Percentiles rank a stretch among this genome's conserved stretches.
Conservation (phyloP, 2,888 invertebrate species). For the Cataglyphis altisquamis region DNA sequence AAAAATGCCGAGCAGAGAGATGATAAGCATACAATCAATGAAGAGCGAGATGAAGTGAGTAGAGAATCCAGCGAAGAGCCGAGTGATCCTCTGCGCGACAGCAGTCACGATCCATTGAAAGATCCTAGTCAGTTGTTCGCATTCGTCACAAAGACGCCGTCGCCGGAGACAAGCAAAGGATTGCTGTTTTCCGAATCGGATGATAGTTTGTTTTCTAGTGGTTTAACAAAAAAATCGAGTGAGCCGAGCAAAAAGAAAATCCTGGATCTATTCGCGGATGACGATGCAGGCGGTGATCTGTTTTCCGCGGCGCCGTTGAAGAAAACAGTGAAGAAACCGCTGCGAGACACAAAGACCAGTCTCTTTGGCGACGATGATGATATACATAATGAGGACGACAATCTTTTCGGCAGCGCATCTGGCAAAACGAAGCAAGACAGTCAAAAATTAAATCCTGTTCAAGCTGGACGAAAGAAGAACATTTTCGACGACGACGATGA, state of each 20-base stretch:
- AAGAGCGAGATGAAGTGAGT: not conserved
- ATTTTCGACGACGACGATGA: conserved; percentile 73
- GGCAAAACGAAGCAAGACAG: conserved; percentile 65
- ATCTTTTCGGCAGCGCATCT: conserved; percentile 74
- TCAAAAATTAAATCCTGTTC: conserved; percentile 55
- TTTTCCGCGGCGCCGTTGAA: conserved; percentile 76
- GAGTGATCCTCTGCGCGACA: conserved; percentile 81
- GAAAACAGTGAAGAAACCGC: conserved; percentile 75
- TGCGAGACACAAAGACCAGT: conserved; percentile 76
- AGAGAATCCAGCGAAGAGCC: conserved; percentile 57
- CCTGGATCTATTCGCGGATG: conserved; percentile 81
- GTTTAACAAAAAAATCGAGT: conserved; percentile 64
- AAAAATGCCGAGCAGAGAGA: conserved; percentile 8
- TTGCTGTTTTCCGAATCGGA: conserved; percentile 79
- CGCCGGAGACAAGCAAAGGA: conserved; percentile 82
- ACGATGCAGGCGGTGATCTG: conserved; percentile 81
- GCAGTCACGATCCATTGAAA: conserved; percentile 81
- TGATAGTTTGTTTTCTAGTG: conserved; percentile 81
- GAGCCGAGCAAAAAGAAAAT: conserved; percentile 67
- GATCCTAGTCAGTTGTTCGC: conserved; percentile 84
- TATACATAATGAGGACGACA: conserved; percentile 77
- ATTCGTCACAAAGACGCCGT: conserved; percentile 84
- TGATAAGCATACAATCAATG: conserved; percentile 6
- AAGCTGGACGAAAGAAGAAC: conserved; percentile 61
- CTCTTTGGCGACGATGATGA: conserved; percentile 79